These are phyloP conservation scores for Cacajao melanocephalus DNA, from an alignment of 2,797 vertebrate genomes.

Conservation along the genomic window DNA sequence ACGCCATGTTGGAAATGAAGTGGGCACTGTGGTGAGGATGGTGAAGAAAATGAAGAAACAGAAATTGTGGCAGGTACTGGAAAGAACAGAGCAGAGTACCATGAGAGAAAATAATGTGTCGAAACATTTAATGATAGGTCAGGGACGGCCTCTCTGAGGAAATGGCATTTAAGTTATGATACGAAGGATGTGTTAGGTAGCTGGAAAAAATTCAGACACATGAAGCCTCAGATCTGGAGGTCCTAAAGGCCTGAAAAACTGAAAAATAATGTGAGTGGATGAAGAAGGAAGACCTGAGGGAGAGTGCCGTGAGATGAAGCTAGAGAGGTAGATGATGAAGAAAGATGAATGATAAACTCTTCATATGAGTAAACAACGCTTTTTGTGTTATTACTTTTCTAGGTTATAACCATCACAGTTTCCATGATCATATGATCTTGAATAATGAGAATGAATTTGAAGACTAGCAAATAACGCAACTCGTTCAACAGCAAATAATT, in stretches of 20 bases:
- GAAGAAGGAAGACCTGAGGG: background rate
- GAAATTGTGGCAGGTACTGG: background rate
- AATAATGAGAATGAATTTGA: background rate
- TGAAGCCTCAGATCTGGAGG: background rate
- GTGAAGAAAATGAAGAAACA: background rate
- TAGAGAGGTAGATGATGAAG: background rate
- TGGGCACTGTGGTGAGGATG: background rate
- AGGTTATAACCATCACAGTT: background rate
- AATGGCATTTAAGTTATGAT: background rate
- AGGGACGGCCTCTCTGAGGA: background rate
- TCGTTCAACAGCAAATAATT: background rate
- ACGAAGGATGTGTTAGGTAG: background rate
- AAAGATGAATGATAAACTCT: background rate
- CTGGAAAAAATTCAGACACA: background rate
- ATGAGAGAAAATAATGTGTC: background rate
- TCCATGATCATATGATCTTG: background rate
- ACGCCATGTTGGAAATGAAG: background rate
- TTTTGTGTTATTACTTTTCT: background rate
- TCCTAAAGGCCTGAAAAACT: background rate
- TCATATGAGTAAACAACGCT: background rate
- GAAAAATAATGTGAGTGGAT: background rate
- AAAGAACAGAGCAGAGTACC: background rate
- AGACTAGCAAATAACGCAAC: background rate
- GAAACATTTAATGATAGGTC: background rate
- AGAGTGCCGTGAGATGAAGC: background rate